Evolutionary conservation across 2,113 vertebrate genomes (phyloP), one percentile per base, ranked within the genome.

Genomic region (Chlorodrepanis virens): DNA sequence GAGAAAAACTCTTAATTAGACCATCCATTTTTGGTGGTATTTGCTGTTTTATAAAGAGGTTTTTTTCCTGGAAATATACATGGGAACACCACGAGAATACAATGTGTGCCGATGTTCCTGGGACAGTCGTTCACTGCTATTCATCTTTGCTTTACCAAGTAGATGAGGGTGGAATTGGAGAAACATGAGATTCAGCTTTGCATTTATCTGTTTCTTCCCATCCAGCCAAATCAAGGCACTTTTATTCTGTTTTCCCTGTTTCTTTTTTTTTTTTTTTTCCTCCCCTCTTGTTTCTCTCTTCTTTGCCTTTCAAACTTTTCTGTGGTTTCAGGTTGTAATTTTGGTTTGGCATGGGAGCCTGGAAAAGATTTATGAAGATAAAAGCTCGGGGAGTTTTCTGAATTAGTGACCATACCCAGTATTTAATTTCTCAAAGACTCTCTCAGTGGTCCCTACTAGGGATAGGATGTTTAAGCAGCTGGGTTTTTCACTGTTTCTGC

Each of bases 191-290:
- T 72, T 59, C 12, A 59, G 27, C 8, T 50, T 4, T 33, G 5
- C 16, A 24, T 59, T n/a, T 35, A 24, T 39, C 8, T 56, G 0
- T 40, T 81, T 81, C 77, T 13, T 64, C 15, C 33, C 10, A 54
- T 64, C 10, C 11, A 31, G 28, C 4, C 54, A 54, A 54, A 50
- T 64, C 19, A 33, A 69, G 44, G 14, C 17, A 50, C 10, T 84
- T 81, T 7, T 54, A 6, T 64, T 67, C 19, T 35, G 1, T 50
- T 65, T 29, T 57, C 10, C 6, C 18, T 14, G 12, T 12, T 19
- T 25, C 5, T 1, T 33, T 45, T 18, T 45, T 45, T 18, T n/a
- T n/a, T n/a, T 45, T 6, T 6, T 11, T 0, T 14, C 1, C 5
- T n/a, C 9, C 7, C 5, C 6, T 53, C 1, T 3, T 27, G 10